Conservation (phyloP, 2,888 invertebrate species). For the Meteorus colon region DNA sequence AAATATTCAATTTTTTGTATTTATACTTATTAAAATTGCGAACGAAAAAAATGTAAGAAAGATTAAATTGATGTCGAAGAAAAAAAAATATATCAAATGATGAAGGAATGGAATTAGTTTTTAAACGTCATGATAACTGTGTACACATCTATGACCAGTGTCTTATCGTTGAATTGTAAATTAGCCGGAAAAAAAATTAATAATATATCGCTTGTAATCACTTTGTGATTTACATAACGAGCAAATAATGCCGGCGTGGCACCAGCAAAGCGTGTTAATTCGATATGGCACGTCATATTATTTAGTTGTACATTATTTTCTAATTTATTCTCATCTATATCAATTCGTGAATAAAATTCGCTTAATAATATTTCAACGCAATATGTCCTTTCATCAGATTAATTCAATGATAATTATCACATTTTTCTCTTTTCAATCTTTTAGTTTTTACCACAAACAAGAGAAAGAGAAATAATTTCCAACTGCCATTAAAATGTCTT, state of each 20-base stretch:
- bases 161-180: background rate
- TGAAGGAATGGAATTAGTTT: background rate
- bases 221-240: slow-evolving; percentile 20
- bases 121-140: background rate
- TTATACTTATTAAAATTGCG: background rate
- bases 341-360: background rate
- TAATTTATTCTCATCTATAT: background rate
- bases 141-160: background rate
- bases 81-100: no score
- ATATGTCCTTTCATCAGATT: no score
- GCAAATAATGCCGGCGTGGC: slow-evolving; percentile 16
- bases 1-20: background rate
- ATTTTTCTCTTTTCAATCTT: no score
- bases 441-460: no score
- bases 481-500: no score
- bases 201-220: background rate
- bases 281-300: slow-evolving; percentile 5
- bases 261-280: slow-evolving; percentile 1
- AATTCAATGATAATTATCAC: no score
- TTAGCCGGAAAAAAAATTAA: background rate
- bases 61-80: no score
- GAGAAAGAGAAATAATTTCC: no score
- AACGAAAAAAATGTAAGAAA: background rate
- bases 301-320: slow-evolving; percentile 8
- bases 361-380: no score